Evolutionary conservation across 1,140 invertebrate genomes (phyloP).

Genomic region (Cydia strobilella): DNA sequence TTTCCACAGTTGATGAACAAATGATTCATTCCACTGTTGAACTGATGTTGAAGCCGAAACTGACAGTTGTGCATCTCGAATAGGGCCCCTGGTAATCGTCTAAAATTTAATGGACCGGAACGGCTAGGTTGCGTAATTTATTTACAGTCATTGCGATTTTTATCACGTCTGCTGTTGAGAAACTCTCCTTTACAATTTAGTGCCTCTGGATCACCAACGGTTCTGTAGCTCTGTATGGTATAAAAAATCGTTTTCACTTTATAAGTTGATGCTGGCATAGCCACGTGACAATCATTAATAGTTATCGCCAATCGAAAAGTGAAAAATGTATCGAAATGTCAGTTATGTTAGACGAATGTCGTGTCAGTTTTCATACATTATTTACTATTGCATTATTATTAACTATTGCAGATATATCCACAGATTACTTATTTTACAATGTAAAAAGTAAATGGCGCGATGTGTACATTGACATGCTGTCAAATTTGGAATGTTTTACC

Average conservation of each 20-base stretch:
- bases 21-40: no score
- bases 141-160: conserved; percentile 25
- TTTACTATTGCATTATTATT: not conserved
- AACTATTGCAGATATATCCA: no score
- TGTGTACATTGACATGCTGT: no score
- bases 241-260: not conserved
- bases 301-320: not conserved
- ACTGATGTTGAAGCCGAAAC: no score
- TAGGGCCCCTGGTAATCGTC: conserved; percentile 13
- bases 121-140: conserved; percentile 30
- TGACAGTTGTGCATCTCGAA: no score
- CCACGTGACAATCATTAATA: no score
- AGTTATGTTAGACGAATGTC: no score
- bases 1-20: no score
- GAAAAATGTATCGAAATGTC: not conserved
- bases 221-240: not conserved
- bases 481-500: no score
- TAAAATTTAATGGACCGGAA: conserved; percentile 20
- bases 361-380: no score
- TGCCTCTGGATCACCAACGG: not conserved
- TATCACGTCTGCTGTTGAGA: conserved; percentile 17
- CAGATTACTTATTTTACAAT: no score
- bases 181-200: conserved; percentile 7
- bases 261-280: not conserved
- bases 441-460: no score